Conservation (phyloP, 92 coral and sea anemone species). For the Isaurus tuberculatus region DNA sequence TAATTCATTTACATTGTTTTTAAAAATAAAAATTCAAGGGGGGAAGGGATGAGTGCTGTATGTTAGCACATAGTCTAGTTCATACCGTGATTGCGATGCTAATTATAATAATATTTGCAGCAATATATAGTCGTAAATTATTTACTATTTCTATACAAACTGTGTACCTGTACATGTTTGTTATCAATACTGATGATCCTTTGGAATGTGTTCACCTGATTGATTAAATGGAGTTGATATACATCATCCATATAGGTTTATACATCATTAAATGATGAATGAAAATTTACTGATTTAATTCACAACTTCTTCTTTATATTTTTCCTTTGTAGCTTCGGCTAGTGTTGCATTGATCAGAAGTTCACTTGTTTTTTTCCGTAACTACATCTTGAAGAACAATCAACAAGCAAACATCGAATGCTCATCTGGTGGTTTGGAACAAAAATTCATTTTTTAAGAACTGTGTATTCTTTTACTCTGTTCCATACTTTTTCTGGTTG, state of each 20-base stretch:
- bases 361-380: background rate
- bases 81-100: background rate
- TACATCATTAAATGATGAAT: background rate
- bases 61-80: background rate
- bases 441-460: background rate
- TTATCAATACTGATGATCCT: background rate
- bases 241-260: background rate
- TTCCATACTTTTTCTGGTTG: background rate
- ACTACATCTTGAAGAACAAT: background rate
- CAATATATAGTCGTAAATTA: background rate
- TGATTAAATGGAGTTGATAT: background rate
- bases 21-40: background rate
- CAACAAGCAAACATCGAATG: background rate
- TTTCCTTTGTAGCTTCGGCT: background rate
- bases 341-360: background rate
- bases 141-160: slow-evolving; percentile 10
- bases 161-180: slow-evolving; percentile 17
- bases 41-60: background rate
- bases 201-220: background rate
- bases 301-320: background rate
- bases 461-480: background rate
- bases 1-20: too few relatives aligned
- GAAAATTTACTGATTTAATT: background rate
- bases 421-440: background rate
- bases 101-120: background rate